Conservation (phyloP, 2,113 vertebrate species). For the Tachycineta bicolor region DNA sequence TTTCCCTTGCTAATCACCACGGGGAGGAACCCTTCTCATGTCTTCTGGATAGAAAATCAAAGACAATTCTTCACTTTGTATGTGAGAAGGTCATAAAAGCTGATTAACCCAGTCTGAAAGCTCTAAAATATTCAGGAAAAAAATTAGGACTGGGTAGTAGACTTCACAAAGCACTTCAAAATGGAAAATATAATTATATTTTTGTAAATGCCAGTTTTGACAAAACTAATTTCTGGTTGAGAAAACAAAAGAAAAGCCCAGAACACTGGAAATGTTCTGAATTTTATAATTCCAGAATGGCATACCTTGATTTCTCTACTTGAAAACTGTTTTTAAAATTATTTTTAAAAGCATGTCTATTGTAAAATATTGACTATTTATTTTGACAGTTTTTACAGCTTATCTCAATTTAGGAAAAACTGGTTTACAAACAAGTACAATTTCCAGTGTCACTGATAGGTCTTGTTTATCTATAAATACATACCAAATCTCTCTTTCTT, state of each 20-base stretch:
- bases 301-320: background rate
- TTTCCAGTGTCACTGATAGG: background rate
- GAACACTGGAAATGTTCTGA: background rate
- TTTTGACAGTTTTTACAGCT: background rate
- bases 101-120: background rate
- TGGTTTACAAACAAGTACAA: background rate
- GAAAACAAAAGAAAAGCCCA: background rate
- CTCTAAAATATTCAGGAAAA: background rate
- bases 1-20: conserved; percentile 16
- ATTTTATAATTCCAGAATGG: background rate
- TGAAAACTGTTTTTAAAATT: background rate
- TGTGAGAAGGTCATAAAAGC: background rate
- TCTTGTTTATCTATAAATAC: background rate
- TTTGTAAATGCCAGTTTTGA: background rate
- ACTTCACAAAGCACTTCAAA: background rate
- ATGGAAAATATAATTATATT: background rate
- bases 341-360: background rate
- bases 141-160: background rate
- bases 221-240: background rate
- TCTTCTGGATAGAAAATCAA: background rate
- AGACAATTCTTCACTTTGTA: background rate
- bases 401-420: background rate
- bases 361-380: background rate
- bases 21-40: background rate
- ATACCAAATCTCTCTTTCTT: background rate